Evolutionary conservation across 2,797 vertebrate species (phyloP), one percentile per base, ranked within the genome.

Genomic region (Mus caroli): DNA sequence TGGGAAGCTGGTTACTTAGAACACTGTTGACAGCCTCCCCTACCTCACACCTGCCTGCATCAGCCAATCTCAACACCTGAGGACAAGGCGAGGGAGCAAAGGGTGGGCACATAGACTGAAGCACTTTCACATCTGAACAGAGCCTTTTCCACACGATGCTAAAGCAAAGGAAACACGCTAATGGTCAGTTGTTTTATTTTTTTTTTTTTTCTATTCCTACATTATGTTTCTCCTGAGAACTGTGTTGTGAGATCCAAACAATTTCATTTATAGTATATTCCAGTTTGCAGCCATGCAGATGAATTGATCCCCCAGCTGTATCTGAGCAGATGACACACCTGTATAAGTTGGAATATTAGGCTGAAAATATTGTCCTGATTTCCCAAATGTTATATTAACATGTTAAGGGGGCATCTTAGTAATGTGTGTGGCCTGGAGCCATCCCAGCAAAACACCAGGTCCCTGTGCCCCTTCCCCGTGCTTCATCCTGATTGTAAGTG

Each of bases 181-280:
- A 34, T 9, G 76, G 31, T 71, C 22, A 80, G 24, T 7, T 54
- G 40, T 82, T 92, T 75, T 75, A 40, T 71, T 77, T 92, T 95
- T 90, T 5, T 96, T 71, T 77, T 92, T 95, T 90, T 5, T 96
- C 3, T 31, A 91, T 1, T 95, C 56, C 83, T 58, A 76, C 90
- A 77, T 75, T 92, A 40, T 24, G 93, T 90, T 93, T 88, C 71
- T 92, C 40, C 69, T 54, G 9, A 96, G 37, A 90, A 92, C 14
- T 91, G 2, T 43, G 54, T 60, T 76, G 43, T 91, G 88, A 95
- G 58, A 73, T 60, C 40, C 56, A 93, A 83, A 77, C 54, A 88
- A 24, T 82, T 37, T 19, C 0, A 88, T 85, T 54, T 86, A 26
- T 76, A 56, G 6, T 62, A n/a, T 80, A n/a, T 80, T 91, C 69